A percentile compares a stretch with the other conserved stretches of the same genome.
Evolutionary conservation across 2,888 invertebrate genomes (phyloP).

Genomic region (Eristalis intricaria): DNA sequence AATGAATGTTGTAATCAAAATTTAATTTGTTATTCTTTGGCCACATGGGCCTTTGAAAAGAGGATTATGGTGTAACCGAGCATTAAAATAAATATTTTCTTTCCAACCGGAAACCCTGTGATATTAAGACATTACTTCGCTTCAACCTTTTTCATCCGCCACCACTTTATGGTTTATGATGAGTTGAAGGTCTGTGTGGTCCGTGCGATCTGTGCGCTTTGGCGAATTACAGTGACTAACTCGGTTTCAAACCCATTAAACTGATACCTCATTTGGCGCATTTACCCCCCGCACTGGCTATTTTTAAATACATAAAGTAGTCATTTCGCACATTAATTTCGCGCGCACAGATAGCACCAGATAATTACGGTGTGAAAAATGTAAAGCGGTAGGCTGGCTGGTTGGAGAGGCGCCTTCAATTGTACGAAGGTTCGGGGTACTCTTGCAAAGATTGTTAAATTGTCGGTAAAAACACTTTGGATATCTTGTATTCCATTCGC

Average conservation of each 20-base stretch:
- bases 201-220: background rate
- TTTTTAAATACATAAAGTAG: slow-evolving; percentile 15
- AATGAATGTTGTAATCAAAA: slow-evolving; percentile 9
- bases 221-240: slow-evolving; percentile 5
- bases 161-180: background rate
- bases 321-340: slow-evolving; percentile 48
- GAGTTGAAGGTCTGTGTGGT: background rate
- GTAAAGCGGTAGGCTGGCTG: background rate
- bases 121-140: slow-evolving; percentile 24
- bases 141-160: background rate
- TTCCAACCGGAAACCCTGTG: background rate
- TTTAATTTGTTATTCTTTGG: slow-evolving; percentile 32
- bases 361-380: slow-evolving; percentile 26
- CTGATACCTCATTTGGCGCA: background rate
- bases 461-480: background rate
- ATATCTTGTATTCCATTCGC: too few relatives aligned
- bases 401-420: slow-evolving; percentile 10
- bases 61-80: slow-evolving; percentile 19
- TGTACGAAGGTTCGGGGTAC: slow-evolving; percentile 29
- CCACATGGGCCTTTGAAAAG: background rate
- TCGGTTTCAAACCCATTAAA: background rate
- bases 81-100: slow-evolving; percentile 37
- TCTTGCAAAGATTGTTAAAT: slow-evolving; percentile 25
- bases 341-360: background rate
- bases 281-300: background rate